Evolutionary conservation across 2,888 invertebrate genomes (phyloP), one percentile per base, ranked within the genome.

Genomic region (Thereva nobilitata): DNA sequence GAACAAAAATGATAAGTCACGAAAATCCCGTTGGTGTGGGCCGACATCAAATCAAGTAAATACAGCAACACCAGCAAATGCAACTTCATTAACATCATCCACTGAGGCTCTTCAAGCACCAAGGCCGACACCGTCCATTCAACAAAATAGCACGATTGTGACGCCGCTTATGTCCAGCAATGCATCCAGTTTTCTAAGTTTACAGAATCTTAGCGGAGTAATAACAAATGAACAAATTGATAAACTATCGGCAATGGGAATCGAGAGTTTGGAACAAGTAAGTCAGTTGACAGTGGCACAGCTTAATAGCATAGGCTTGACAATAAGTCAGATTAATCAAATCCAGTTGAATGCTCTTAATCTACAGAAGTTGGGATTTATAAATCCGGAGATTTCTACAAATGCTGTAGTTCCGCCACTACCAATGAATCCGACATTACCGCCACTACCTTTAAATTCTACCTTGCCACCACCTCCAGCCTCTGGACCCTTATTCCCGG

Each of bases 271-370:
- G 74, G 85, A 86, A 72, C 86, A 87, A 73, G 78, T 87, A 71
- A 82, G 85, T 70, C 85, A 86, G 74, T 78, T 87, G 66, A 86
- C 86, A 52, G 84, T 87, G 67, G 82, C 85, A 42, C 86, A 86
- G 72, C 75, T 87, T 53, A 86, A 85, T 74, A 84, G 83, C 73
- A 83, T 86, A 72, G 87, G 87, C 9, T 79, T 87, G 61, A 85
- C 86, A 4, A 77, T 86, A 66, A 82, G 82, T 73, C 86, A 87
- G 77, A 85, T 87, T 59, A 84, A 84, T 41, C 86, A 86, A 75
- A 86, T 87, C 71, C 87, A 87, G 74, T 76, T 85, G 66, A 87
- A 85, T 76, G 86, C 86, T 6, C 83, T 84, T 79, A 85, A 83
- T 72, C 85, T 85, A 74, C 84, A 84, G 74, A 85, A 84, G 73